These are phyloP conservation scores for Habroteleia sp. DNA, from an alignment of 2,888 invertebrate species.

Conservation along the genomic window DNA sequence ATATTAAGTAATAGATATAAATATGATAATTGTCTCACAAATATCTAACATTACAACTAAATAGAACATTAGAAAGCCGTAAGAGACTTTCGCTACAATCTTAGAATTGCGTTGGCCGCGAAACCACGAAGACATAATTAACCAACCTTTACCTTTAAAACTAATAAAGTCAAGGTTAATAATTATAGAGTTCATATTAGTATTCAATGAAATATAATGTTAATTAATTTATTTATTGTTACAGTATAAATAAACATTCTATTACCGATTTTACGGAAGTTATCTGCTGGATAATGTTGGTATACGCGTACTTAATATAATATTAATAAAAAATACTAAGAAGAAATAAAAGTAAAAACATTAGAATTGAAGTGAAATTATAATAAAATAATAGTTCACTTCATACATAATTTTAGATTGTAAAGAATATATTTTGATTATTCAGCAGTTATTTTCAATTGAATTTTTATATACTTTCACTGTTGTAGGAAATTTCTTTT, in stretches of 20 bases:
- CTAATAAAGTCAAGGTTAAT: conserved; percentile 64
- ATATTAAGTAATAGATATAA: conserved; percentile 19
- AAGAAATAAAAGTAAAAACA: no score
- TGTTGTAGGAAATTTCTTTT: conserved; percentile 42
- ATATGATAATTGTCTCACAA: conserved; percentile 22
- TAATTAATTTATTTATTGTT: no score
- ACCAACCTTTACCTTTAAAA: conserved; percentile 57
- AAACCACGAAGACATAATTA: conserved; percentile 61
- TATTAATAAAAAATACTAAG: no score
- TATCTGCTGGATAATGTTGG: no score
- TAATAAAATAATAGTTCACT: no score
- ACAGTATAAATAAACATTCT: no score
- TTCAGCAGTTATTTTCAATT: conserved; percentile 15
- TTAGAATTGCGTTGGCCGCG: conserved; percentile 59
- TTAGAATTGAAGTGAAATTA: no score
- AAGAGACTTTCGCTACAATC: conserved; percentile 63
- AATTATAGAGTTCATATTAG: background rate
- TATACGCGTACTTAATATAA: conserved; percentile 3
- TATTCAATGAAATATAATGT: no score
- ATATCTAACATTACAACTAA: conserved; percentile 34
- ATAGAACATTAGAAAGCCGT: conserved; percentile 60
- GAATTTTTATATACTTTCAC: conserved; percentile 48
- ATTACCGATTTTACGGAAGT: no score
- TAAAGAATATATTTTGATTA: conserved; percentile 28
- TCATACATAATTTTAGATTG: no score